Evolutionary conservation across 2,888 invertebrate species (phyloP).

Genomic region (Choreutis nemorana): DNA sequence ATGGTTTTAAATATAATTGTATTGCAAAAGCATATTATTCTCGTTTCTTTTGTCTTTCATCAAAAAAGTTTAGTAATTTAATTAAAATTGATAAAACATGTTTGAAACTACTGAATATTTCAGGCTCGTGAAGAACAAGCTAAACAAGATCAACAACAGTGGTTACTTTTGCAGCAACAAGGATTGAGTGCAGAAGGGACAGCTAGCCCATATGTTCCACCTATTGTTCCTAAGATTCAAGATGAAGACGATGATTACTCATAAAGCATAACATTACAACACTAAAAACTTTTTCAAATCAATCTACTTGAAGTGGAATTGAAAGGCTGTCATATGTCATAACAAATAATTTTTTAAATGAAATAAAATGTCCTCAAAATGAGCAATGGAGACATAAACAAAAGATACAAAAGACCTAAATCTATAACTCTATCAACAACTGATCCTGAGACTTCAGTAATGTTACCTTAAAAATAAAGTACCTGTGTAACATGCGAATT

Average conservation of each 20-base stretch:
- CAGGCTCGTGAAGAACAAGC: conserved; percentile 91
- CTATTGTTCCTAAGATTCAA: conserved; percentile 35
- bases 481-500: conserved; percentile 1
- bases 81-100: too few relatives aligned
- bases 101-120: too few relatives aligned
- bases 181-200: conserved; percentile 40
- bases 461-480: conserved; percentile 12
- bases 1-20: conserved; percentile 1
- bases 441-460: conserved; percentile 30
- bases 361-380: conserved; percentile 30
- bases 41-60: too few relatives aligned
- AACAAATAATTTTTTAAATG: too few relatives aligned
- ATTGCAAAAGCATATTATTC: too few relatives aligned
- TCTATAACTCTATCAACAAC: conserved; percentile 26
- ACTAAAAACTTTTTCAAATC: conserved; percentile 1
- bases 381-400: conserved; percentile 26
- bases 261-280: conserved; percentile 18
- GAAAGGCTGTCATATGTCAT: neutral
- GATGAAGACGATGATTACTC: conserved; percentile 63
- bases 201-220: conserved; percentile 46
- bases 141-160: conserved; percentile 91
- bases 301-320: neutral
- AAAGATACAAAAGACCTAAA: conserved; percentile 34
- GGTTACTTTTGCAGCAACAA: conserved; percentile 80
- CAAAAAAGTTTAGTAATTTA: too few relatives aligned